Evolutionary conservation across 1,140 invertebrate species (phyloP).

Genomic region (Drosophila serrata): DNA sequence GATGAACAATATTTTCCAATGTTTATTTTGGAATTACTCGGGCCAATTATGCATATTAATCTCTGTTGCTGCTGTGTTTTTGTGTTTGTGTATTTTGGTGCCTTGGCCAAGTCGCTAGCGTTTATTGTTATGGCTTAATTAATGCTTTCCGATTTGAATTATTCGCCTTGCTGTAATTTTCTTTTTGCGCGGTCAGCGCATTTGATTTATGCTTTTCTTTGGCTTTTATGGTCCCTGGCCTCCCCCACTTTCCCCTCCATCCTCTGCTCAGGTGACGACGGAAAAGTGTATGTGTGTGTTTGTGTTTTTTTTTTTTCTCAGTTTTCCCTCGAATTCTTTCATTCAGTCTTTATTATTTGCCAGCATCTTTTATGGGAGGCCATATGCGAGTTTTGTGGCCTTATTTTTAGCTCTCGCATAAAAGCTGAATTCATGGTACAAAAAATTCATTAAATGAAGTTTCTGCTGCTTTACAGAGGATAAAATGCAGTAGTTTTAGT

Average conservation of each 20-base stretch:
- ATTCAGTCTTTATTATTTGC: slow-evolving; percentile 37
- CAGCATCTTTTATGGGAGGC: slow-evolving; percentile 26
- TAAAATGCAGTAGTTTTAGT: neutral
- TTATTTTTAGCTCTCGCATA: slow-evolving; percentile 27
- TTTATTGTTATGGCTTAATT: slow-evolving; percentile 74
- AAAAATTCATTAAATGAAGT: slow-evolving; percentile 23
- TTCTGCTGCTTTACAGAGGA: neutral
- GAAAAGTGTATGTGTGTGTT: slow-evolving; percentile 5
- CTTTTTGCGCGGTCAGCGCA: slow-evolving; percentile 15
- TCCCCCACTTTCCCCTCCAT: too few relatives aligned
- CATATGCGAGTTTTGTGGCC: slow-evolving; percentile 29
- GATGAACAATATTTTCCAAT: slow-evolving; percentile 14
- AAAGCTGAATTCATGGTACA: slow-evolving; percentile 2
- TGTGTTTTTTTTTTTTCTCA: neutral
- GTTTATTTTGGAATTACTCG: slow-evolving; percentile 26
- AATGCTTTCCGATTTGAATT: slow-evolving; percentile 51
- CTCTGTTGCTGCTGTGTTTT: neutral
- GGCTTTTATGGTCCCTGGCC: slow-evolving; percentile 28
- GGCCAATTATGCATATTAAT: slow-evolving; percentile 33
- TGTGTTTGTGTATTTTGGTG: slow-evolving; percentile 23
- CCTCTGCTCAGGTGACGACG: slow-evolving; percentile 20
- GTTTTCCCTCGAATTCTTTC: slow-evolving; percentile 14
- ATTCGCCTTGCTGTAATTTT: slow-evolving; percentile 19
- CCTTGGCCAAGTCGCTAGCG: slow-evolving; percentile 40
- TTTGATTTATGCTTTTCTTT: slow-evolving; percentile 56